Evolutionary conservation across 2,888 invertebrate genomes (phyloP).

Genomic region (Pseudeuparius sepicola): DNA sequence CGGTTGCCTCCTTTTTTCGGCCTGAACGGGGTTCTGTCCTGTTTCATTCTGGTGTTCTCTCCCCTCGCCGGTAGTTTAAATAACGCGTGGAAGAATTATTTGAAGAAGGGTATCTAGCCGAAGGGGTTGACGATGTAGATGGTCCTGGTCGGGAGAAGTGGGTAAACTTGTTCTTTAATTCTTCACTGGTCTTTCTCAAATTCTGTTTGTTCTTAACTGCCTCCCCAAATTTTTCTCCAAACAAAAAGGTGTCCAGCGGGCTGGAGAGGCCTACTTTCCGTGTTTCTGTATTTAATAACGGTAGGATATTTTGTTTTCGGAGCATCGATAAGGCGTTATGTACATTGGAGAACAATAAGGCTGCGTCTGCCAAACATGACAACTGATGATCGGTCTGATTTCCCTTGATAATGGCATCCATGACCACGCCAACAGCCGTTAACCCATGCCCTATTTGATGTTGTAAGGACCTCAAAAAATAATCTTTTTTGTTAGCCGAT

Average conservation of each 20-base stretch:
- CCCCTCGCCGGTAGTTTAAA: conserved; percentile 15
- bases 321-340: conserved; percentile 11
- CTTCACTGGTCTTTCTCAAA: conserved; percentile 12
- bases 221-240: conserved; percentile 10
- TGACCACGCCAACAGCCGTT: conserved; percentile 9
- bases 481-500: too few relatives aligned
- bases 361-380: conserved; percentile 10
- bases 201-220: conserved; percentile 11
- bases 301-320: conserved; percentile 12
- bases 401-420: conserved; percentile 8
- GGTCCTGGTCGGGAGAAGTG: too few relatives aligned
- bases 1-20: conserved; percentile 1
- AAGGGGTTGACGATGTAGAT: conserved; percentile 2
- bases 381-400: conserved; percentile 8
- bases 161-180: conserved; percentile 8
- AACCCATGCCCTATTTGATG: conserved; percentile 13
- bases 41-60: conserved; percentile 7
- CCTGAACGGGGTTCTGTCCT: not conserved
- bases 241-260: conserved; percentile 10
- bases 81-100: conserved; percentile 4
- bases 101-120: not conserved
- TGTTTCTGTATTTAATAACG: conserved; percentile 8
- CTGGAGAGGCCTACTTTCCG: conserved; percentile 9
- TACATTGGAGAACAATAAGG: conserved; percentile 10
- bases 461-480: conserved; percentile 11